phyloP scores from a whole-genome alignment of 2,888 invertebrate species.

The Chelonus formosanus region DNA sequence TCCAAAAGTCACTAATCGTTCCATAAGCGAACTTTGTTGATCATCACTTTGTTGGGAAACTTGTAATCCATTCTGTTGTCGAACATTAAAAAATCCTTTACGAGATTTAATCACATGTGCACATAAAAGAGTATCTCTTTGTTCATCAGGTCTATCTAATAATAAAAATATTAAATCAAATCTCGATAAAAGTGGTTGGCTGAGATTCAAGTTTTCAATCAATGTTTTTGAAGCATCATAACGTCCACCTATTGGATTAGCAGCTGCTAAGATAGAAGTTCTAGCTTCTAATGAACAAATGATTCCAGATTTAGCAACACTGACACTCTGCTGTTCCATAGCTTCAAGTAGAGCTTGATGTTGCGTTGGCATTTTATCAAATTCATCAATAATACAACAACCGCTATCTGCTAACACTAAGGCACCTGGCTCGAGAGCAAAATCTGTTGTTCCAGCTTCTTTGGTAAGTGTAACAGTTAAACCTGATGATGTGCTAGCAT shows the following conservation, averaged over 20 bases:
- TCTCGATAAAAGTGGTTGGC: constrained; percentile 84
- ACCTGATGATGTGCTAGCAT: constrained; percentile 82
- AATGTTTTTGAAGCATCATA: constrained; percentile 89
- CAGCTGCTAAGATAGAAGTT: constrained; percentile 89
- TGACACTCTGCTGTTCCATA: constrained; percentile 93
- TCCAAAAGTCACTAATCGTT: constrained; percentile 66
- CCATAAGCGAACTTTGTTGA: constrained; percentile 28
- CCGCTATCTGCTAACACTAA: constrained; percentile 87
- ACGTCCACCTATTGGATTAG: constrained; percentile 89
- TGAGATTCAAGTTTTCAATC: constrained; percentile 87
- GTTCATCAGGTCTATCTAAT: constrained; percentile 86
- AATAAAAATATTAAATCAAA: constrained; percentile 94
- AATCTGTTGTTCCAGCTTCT: constrained; percentile 77
- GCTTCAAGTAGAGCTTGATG: constrained; percentile 88
- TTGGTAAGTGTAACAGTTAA: constrained; percentile 81
- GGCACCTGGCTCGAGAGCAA: constrained; percentile 87
- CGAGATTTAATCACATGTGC: constrained; percentile 86
- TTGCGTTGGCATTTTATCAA: constrained; percentile 88
- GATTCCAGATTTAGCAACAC: constrained; percentile 89
- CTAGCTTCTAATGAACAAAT: constrained; percentile 83
- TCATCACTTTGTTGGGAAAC: constrained; percentile 5
- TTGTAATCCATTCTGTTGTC: constrained; percentile 21
- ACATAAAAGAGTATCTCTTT: constrained; percentile 78
- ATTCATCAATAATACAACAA: constrained; percentile 93
- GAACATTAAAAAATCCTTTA: constrained; percentile 60